These are phyloP conservation scores for Drosophila kuntzei DNA, from an alignment of 2,888 invertebrate species.

Conservation along the genomic window DNA sequence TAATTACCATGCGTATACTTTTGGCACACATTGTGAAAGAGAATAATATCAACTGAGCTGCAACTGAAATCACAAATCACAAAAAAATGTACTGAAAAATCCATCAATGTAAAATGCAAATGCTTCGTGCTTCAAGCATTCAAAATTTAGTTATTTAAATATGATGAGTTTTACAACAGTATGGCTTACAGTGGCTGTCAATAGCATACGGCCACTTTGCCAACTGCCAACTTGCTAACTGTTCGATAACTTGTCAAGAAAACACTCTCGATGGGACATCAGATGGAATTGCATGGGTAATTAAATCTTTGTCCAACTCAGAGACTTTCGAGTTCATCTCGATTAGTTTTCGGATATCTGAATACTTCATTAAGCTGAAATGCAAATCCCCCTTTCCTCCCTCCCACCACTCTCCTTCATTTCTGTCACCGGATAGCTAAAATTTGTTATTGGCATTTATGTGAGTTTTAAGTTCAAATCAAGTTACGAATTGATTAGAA, in stretches of 20 bases:
- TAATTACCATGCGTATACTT: slow-evolving; percentile 63
- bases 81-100: not conserved
- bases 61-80: slow-evolving; percentile 6
- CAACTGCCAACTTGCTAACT: slow-evolving; percentile 11
- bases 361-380: slow-evolving; percentile 26
- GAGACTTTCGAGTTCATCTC: slow-evolving; percentile 23
- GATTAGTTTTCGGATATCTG: slow-evolving; percentile 35
- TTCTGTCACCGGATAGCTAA: not conserved
- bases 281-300: slow-evolving; percentile 33
- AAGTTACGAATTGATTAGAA: not conserved
- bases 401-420: not conserved
- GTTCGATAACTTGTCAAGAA: slow-evolving; percentile 11
- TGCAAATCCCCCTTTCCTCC: too few species aligned
- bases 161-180: slow-evolving; percentile 15
- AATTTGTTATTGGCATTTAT: slow-evolving; percentile 1
- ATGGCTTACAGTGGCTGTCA: slow-evolving; percentile 21
- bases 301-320: slow-evolving; percentile 30
- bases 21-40: slow-evolving; percentile 37
- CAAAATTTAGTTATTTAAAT: slow-evolving; percentile 33
- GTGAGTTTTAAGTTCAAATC: not conserved
- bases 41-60: slow-evolving; percentile 26
- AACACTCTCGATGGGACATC: slow-evolving; percentile 5
- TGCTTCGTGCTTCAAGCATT: not conserved
- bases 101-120: slow-evolving; percentile 20
- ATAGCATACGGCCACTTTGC: slow-evolving; percentile 1